Base-by-base conservation (phyloP, 2,113 vertebrate species). In the Rynchops niger region DNA sequence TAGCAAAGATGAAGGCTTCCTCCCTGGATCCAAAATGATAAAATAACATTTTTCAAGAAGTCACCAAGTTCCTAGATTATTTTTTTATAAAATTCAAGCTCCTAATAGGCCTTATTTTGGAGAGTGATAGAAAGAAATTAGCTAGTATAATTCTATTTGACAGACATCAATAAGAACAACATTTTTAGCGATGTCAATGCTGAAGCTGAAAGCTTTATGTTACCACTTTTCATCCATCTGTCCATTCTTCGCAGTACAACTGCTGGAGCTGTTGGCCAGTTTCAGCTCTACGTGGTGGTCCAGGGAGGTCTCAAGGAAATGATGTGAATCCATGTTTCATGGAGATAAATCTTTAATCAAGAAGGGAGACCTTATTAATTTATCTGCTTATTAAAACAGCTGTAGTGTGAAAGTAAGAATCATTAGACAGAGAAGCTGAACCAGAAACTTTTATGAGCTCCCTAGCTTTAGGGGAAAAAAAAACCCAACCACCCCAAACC, bases 401-500 rank as follows among this genome's bases (percentile, higher is more conserved):
- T 88, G 22, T 50, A 59, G 3, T 26, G 3, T 69, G 42, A 86
- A 12, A 90, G 7, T 10, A 82, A 83, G n/a, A 72, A 52, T 52
- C 40, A 47, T 55, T 52, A 50, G 76, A 74, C 4, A 61, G 20
- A 83, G 52, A 86, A 85, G 29, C 5, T 1, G 1, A 17, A 69
- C 1, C 12, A 89, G 40, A 89, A 47, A 10, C n/a, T 69, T 59
- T 79, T 74, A 45, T 40, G 47, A 62, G 43, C 4, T 11, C 7
- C 12, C 4, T 26, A 67, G 13, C 5, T 86, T 80, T 69, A 65
- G 30, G 12, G 13, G 11, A 18, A 21, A 66, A 32, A 58, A 69
- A 61, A 18, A 0, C 1, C 2, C 8, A 42, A 11, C n/a, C 52
- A 53, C 26, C 25, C 4, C 8, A 11, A 78, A 63, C 1, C n/a